Base-by-base conservation (phyloP, 2,888 invertebrate species). In the Acleris cristana region DNA sequence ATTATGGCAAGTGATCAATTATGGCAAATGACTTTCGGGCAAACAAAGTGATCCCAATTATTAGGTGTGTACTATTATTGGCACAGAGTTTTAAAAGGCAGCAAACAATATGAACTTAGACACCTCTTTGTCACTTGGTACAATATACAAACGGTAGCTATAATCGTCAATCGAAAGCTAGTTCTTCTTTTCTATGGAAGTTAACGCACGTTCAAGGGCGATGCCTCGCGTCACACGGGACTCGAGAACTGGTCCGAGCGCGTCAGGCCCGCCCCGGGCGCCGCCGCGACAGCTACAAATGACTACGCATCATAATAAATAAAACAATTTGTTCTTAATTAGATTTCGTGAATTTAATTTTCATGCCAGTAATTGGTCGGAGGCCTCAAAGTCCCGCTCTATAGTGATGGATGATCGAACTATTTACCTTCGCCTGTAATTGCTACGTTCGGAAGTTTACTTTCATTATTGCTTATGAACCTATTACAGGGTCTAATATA, bases 341-440 rank as follows among this genome's bases (percentile, higher is more conserved):
- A 92, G 92, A 92, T 92, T 92, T 92, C 90, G 92, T 92, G 92
- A 92, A 92, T 92, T 92, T 92, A 92, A 92, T 92, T 92, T 92
- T 92, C 92, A 92, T 92, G 92, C 86, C 87, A 79, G 92, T 92
- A 92, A 92, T 92, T 90, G 92, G 92, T 91, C 90, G 91, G 92
- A 89, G 88, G 90, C 86, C 90, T 91, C 92, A 92, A 92, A 92
- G 91, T 79, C 79, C 76, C 75, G 76, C 87, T 89, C 90, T 90
- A 92, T 92, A 87, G 79, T 92, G 92, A 92, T 92, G 91, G 89
- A 92, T 92, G 91, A 92, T 91, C 87, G 88, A 88, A 87, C 86
- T 91, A 87, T 92, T 92, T 91, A 84, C 89, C 89, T 89, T 87
- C 86, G 84, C 76, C 76, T 80, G 84, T 91, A 90, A 92, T 92